Conservation (phyloP, 2,888 invertebrate genomes). For the Oligia latruncula region DNA sequence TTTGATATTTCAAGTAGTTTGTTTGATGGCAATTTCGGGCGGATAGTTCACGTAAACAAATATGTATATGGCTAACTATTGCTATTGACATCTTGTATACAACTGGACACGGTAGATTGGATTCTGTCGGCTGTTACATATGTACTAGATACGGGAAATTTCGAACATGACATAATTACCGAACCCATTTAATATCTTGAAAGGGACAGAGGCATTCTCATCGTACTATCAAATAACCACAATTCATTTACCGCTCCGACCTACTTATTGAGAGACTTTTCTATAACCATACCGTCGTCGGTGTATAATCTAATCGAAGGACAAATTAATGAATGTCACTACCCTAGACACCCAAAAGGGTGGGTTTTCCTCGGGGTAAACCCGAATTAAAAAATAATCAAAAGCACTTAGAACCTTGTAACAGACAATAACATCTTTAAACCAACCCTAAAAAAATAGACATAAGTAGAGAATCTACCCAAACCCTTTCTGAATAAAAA, state of each 20-base stretch:
- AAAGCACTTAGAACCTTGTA: constrained; percentile 28
- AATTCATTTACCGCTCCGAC: constrained; percentile 48
- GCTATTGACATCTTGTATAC: constrained; percentile 39
- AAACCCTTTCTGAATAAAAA: constrained; percentile 59
- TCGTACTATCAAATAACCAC: constrained; percentile 48
- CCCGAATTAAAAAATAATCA: neutral
- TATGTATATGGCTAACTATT: constrained; percentile 27
- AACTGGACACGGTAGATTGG: constrained; percentile 34
- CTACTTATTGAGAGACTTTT: constrained; percentile 48
- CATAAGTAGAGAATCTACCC: constrained; percentile 25
- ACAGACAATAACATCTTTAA: constrained; percentile 37
- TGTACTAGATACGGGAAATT: constrained; percentile 16
- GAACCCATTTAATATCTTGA: constrained; percentile 49
- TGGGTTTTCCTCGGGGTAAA: neutral
- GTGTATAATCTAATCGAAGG: constrained; percentile 5
- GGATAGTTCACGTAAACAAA: constrained; percentile 20
- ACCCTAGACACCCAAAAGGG: neutral
- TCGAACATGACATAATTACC: constrained; percentile 42
- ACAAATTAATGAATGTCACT: constrained; percentile 22
- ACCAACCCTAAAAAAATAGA: constrained; percentile 41
- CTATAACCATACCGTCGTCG: constrained; percentile 8
- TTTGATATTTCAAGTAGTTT: constrained; percentile 42
- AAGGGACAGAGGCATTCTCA: constrained; percentile 45
- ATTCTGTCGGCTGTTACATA: constrained; percentile 20
- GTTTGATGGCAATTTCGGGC: neutral